Conservation (phyloP, 2,113 vertebrate genomes). For the Rhea pennata region DNA sequence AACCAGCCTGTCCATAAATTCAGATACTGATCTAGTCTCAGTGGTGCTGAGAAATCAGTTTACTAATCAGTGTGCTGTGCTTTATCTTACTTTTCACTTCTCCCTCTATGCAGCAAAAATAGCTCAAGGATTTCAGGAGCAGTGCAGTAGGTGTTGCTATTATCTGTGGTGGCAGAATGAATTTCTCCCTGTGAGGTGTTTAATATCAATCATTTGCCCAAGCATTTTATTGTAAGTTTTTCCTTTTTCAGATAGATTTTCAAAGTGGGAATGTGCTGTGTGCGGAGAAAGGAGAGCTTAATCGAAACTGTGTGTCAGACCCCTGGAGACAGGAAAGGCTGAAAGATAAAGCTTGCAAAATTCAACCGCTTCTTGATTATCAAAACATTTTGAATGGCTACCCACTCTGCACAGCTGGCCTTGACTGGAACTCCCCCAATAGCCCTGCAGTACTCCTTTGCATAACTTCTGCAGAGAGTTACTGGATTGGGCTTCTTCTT, state of each 20-base stretch:
- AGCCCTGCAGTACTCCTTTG: background rate
- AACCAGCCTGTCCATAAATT: background rate
- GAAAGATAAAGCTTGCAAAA: background rate
- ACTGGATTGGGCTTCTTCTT: background rate
- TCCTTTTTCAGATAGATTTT: slow-evolving; percentile 36
- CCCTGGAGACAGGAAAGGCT: background rate
- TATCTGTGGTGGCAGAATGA: background rate
- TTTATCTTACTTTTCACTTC: slow-evolving; percentile 44
- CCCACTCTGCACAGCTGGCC: background rate
- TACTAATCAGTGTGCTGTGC: slow-evolving; percentile 31
- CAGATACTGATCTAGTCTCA: slow-evolving; percentile 37
- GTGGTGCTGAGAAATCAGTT: slow-evolving; percentile 44
- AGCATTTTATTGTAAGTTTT: background rate
- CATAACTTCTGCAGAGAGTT: background rate
- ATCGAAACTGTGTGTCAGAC: background rate
- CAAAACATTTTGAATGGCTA: background rate
- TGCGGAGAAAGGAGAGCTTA: background rate
- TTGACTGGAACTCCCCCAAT: background rate
- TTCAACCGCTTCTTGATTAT: background rate
- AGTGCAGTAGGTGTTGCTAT: slow-evolving; percentile 16
- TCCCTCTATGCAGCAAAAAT: slow-evolving; percentile 25
- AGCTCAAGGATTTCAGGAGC: slow-evolving; percentile 21
- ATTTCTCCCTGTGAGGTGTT: slow-evolving; percentile 7
- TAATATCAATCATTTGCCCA: slow-evolving; percentile 32
- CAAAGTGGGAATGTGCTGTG: background rate